Percentiles rank a stretch among this genome's conserved stretches.
Conservation (phyloP, 1,140 invertebrate species). For the Melitaea cinxia region DNA sequence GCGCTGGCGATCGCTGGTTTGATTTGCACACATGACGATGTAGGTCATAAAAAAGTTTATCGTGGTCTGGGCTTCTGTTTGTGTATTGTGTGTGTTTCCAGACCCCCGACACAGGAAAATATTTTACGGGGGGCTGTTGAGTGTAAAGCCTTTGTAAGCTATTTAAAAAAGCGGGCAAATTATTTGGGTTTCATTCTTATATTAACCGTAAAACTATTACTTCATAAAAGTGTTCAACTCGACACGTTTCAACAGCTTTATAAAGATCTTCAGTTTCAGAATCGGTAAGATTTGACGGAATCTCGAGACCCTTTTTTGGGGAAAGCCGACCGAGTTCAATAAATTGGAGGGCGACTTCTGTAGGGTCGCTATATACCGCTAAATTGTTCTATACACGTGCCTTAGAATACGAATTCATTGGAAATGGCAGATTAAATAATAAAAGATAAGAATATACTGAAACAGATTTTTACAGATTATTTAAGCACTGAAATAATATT, state of each 20-base stretch:
- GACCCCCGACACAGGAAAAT: too few species aligned
- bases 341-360: constrained; percentile 60
- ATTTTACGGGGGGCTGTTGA: too few species aligned
- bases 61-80: too few species aligned
- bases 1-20: too few species aligned
- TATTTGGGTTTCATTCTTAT: not conserved
- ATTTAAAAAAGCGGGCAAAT: too few species aligned
- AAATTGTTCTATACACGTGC: constrained; percentile 44
- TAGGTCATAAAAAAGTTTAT: too few species aligned
- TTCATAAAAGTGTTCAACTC: not conserved
- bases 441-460: not conserved
- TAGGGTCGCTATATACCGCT: constrained; percentile 41
- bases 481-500: too few species aligned
- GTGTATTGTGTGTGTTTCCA: too few species aligned
- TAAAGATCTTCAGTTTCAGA: constrained; percentile 28
- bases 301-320: constrained; percentile 64
- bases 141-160: too few species aligned
- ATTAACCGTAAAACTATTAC: not conserved
- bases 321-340: constrained; percentile 61
- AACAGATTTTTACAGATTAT: too few species aligned
- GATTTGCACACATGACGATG: too few species aligned
- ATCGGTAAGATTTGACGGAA: constrained; percentile 52
- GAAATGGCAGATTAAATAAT: not conserved
- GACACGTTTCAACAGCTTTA: constrained; percentile 36
- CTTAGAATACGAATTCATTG: not conserved